A percentile compares a stretch with the other conserved stretches of the same genome.
These are phyloP conservation scores for Hippocampus guttulatus DNA, from an alignment of 2,113 vertebrate genomes.

Conservation along the genomic window DNA sequence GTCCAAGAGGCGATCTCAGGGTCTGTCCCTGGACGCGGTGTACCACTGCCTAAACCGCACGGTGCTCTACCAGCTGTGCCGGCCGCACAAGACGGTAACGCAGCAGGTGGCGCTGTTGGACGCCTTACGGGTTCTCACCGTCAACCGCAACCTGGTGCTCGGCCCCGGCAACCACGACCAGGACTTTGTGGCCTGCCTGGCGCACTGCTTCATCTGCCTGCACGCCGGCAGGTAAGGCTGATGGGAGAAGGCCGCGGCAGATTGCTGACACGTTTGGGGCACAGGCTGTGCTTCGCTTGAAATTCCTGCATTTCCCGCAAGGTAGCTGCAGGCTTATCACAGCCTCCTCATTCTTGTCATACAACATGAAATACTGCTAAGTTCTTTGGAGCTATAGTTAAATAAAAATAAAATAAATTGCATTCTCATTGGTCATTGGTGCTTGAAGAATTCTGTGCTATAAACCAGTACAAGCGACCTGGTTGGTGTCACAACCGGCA, in stretches of 20 bases:
- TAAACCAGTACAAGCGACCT: too few relatives aligned
- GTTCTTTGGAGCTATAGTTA: too few relatives aligned
- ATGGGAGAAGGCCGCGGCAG: neutral
- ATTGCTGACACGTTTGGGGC: neutral
- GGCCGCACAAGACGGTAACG: slow-evolving; percentile 92
- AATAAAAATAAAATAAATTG: too few relatives aligned
- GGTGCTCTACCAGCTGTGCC: slow-evolving; percentile 95
- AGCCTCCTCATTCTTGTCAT: too few relatives aligned
- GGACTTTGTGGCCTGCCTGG: slow-evolving; percentile 94
- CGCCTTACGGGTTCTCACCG: slow-evolving; percentile 87
- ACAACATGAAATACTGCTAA: too few relatives aligned
- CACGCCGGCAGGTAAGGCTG: slow-evolving; percentile 85
- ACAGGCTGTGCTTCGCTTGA: neutral
- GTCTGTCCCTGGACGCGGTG: slow-evolving; percentile 88
- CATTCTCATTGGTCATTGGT: too few relatives aligned
- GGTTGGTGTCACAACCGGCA: too few relatives aligned
- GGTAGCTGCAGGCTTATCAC: too few relatives aligned
- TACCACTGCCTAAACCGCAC: slow-evolving; percentile 98
- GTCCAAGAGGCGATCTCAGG: slow-evolving; percentile 95
- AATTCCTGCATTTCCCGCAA: neutral
- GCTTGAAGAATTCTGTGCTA: too few relatives aligned
- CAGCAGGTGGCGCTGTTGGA: slow-evolving; percentile 96
- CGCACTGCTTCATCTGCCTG: slow-evolving; percentile 93
- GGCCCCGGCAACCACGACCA: slow-evolving; percentile 97
- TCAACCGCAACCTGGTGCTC: slow-evolving; percentile 93